These are phyloP conservation scores for Gobius niger DNA, from an alignment of 2,113 vertebrate species.

Conservation along the genomic window DNA sequence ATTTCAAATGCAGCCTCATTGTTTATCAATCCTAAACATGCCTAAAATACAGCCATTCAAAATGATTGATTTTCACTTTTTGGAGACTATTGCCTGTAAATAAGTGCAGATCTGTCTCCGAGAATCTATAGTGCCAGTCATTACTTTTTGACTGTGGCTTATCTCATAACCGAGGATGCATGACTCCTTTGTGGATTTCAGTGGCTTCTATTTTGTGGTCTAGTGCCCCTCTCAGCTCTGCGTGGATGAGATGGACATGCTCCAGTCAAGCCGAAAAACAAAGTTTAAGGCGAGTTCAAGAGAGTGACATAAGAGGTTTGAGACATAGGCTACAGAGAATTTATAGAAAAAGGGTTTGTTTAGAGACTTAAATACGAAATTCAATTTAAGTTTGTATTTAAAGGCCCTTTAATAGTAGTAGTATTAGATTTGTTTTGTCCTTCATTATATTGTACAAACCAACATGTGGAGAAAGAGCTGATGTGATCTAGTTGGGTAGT, in stretches of 20 bases:
- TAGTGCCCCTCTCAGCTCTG: conserved; percentile 49
- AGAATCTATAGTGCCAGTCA: conserved; percentile 42
- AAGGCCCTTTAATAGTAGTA: no score
- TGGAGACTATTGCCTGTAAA: conserved; percentile 24
- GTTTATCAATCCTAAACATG: neutral
- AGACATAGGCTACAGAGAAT: conserved; percentile 38
- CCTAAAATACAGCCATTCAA: neutral
- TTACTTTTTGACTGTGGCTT: conserved; percentile 54
- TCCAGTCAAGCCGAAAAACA: conserved; percentile 64
- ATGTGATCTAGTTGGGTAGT: no score
- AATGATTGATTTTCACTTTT: conserved; percentile 8
- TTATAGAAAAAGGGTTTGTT: neutral
- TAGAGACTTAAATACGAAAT: neutral
- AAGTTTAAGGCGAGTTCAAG: conserved; percentile 58
- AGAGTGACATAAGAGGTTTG: conserved; percentile 53
- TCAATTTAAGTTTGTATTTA: no score
- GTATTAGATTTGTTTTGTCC: no score
- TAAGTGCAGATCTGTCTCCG: conserved; percentile 41
- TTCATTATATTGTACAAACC: no score
- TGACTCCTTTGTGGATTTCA: conserved; percentile 62
- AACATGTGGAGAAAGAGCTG: no score
- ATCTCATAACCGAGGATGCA: conserved; percentile 57
- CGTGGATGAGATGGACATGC: conserved; percentile 67
- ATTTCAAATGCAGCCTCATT: neutral
- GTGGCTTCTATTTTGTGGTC: conserved; percentile 64